These are phyloP conservation scores for Trichomalopsis sarcophagae DNA, from an alignment of 1,140 invertebrate species.

Conservation along the genomic window DNA sequence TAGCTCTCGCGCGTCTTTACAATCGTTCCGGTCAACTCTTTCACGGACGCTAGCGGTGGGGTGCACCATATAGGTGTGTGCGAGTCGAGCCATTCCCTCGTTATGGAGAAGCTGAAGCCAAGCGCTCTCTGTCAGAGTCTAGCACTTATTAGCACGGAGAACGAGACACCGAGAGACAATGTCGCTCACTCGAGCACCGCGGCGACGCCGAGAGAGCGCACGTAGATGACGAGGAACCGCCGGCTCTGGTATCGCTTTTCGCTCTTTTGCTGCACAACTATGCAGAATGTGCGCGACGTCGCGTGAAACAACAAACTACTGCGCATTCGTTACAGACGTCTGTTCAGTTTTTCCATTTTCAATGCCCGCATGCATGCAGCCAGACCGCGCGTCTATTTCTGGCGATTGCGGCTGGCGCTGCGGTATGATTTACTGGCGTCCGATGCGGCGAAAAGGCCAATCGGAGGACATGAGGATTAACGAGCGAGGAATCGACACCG, in stretches of 20 bases:
- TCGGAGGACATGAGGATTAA: slow-evolving; percentile 41
- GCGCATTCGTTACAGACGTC: neutral
- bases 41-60: slow-evolving; percentile 54
- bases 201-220: neutral
- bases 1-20: slow-evolving; percentile 56
- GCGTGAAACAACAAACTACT: neutral
- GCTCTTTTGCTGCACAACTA: neutral
- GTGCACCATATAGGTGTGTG: neutral
- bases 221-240: neutral
- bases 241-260: slow-evolving; percentile 27
- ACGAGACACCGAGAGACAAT: slow-evolving; percentile 24
- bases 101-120: neutral
- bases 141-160: slow-evolving; percentile 41
- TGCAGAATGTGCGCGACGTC: neutral
- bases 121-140: neutral
- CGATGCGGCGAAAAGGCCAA: slow-evolving; percentile 25
- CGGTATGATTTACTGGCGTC: neutral
- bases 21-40: slow-evolving; percentile 65
- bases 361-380: neutral
- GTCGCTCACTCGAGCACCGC: slow-evolving; percentile 26
- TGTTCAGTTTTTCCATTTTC: slow-evolving; percentile 11
- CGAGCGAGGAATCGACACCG: slow-evolving; percentile 43
- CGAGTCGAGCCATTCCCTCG: slow-evolving; percentile 2
- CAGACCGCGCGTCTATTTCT: neutral
- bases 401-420: neutral